Base-by-base conservation (phyloP, 2,888 invertebrate genomes). In the Rhamnusium bicolor region DNA sequence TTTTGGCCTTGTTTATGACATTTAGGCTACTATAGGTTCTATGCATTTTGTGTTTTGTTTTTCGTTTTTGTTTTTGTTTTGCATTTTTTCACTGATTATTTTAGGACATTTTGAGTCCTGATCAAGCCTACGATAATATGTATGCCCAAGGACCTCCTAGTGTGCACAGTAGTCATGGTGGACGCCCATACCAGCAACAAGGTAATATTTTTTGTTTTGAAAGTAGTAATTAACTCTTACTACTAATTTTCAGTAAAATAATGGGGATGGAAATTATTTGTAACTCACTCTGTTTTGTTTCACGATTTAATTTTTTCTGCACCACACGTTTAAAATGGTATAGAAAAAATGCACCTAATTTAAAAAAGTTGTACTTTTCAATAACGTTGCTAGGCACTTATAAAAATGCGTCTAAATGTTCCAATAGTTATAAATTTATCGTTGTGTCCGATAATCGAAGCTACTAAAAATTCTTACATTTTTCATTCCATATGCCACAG, bases 111-210 rank as follows among this genome's bases (percentile, higher is more conserved):
- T 93, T 95, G 89, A 94, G 94, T 87, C 94, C 96, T 85, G 97
- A 97, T 89, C 96, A 96, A 90, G 94, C 95, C 86, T 97, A 96
- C 91, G 97, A 97, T 88, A 95, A 95, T 89, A 93, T 96, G 91
- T 97, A 97, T 90, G 94, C 94, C 86, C 96, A 96, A 89, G 94
- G 96, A 87, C 96, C 96, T 83, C 96, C 96, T 83, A 94, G 94
- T 88, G 94, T 94, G 87, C 94, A 94, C 90, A 94, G 94, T 90
- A 93, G 93, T 86, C 94, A 94, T 83, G 93, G 93, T 84, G 92
- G 93, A 85, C 92, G 93, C 86, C 91, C 91, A 84, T 96, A 95
- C 90, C 95, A 95, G 86, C 94, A 95, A 81, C 94, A 93, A 95
- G 96, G 95, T 96, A 94, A 85, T 78, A 76, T 69, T 61, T 24